A percentile compares a stretch with the other conserved stretches of the same genome.
phyloP scores from a whole-genome alignment of 2,113 vertebrate species.

The Phaethornis superciliosus region DNA sequence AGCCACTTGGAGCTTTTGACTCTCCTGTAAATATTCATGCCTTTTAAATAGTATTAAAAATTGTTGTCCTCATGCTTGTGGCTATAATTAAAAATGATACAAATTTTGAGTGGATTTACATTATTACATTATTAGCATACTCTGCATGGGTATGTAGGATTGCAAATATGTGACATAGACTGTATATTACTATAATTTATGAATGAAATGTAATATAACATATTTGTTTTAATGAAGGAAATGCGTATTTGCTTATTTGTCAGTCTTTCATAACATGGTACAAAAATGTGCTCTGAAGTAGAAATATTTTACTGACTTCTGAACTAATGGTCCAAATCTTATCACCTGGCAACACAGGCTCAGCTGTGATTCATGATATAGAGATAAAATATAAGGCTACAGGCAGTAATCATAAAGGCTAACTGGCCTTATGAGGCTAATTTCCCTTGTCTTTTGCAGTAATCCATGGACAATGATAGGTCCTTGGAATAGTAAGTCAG shows the following conservation, averaged over 20 bases:
- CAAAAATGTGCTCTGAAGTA: not conserved
- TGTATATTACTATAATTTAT: not conserved
- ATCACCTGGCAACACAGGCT: not conserved
- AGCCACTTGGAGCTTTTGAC: not conserved
- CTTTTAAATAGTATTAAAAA: not conserved
- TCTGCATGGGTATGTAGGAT: not conserved
- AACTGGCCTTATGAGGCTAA: constrained; percentile 30
- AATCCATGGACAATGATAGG: not conserved
- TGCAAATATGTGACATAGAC: not conserved
- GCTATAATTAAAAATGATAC: not conserved
- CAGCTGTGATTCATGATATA: constrained; percentile 2
- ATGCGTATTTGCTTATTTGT: not conserved
- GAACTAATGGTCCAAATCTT: constrained; percentile 27
- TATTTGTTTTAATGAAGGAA: not conserved
- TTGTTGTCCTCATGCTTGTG: not conserved
- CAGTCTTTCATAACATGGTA: not conserved
- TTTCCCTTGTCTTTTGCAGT: constrained; percentile 12
- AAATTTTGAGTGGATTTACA: not conserved
- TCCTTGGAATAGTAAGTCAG: constrained; percentile 19
- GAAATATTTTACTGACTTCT: not conserved
- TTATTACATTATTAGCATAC: not conserved
- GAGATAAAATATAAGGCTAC: constrained; percentile 15
- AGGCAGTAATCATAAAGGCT: constrained; percentile 30
- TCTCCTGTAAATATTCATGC: not conserved
- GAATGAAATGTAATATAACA: not conserved